Percentiles rank a stretch among this genome's conserved stretches.
These are phyloP conservation scores for Papilio gigon DNA, from an alignment of 2,888 invertebrate genomes.

Conservation along the genomic window DNA sequence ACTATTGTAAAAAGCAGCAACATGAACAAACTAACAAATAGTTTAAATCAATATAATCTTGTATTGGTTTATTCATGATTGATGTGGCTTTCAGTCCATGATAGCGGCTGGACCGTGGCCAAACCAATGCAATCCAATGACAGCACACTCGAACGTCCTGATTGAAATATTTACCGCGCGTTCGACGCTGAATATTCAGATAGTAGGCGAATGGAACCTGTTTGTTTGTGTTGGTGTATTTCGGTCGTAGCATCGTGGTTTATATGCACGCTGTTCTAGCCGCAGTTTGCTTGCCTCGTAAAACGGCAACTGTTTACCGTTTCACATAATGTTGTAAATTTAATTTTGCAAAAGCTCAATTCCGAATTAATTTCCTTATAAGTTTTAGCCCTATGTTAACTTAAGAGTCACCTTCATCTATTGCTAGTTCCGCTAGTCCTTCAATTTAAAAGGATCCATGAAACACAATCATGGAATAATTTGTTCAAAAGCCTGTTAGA, in stretches of 20 bases:
- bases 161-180: constrained; percentile 43
- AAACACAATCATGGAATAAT: background rate
- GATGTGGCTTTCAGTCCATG: constrained; percentile 51
- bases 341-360: constrained; percentile 52
- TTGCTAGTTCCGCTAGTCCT: background rate
- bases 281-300: constrained; percentile 61
- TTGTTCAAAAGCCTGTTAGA: background rate
- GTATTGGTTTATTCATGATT: constrained; percentile 45
- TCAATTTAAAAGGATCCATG: background rate
- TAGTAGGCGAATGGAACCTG: constrained; percentile 48
- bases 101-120: constrained; percentile 57
- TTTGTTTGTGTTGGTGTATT: constrained; percentile 69
- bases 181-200: constrained; percentile 39
- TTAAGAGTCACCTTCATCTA: too few relatives aligned
- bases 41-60: constrained; percentile 7
- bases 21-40: background rate
- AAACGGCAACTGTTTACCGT: constrained; percentile 64
- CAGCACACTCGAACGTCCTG: constrained; percentile 44
- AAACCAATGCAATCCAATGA: constrained; percentile 51
- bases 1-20: background rate
- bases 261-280: constrained; percentile 65
- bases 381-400: background rate
- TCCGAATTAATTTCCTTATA: constrained; percentile 31
- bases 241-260: constrained; percentile 64
- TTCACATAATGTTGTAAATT: constrained; percentile 55